A percentile compares a stretch with the other conserved stretches of the same genome.
These are phyloP conservation scores for Chaenogobius annularis DNA, from an alignment of 2,113 vertebrate genomes.

Conservation along the genomic window DNA sequence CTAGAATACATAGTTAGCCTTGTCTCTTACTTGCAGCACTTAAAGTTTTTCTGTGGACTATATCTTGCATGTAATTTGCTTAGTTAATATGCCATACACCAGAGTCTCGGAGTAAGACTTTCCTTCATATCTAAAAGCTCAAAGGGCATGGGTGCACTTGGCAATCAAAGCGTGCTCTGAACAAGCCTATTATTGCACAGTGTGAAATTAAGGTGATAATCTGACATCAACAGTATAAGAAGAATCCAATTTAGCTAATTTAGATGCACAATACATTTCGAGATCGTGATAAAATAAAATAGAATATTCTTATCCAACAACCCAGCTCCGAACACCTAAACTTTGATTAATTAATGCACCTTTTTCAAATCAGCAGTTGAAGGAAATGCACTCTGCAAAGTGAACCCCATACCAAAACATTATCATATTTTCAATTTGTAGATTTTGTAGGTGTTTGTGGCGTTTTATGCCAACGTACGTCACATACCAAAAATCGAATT, in stretches of 20 bases:
- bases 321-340: background rate
- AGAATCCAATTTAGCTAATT: constrained; percentile 5
- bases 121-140: constrained; percentile 1
- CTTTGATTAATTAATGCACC: background rate
- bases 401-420: background rate
- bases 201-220: constrained; percentile 26
- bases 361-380: background rate
- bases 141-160: constrained; percentile 9
- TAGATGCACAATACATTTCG: background rate
- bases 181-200: constrained; percentile 12
- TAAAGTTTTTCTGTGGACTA: constrained; percentile 19
- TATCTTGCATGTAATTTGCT: constrained; percentile 29
- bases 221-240: constrained; percentile 28
- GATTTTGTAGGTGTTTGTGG: too few relatives aligned
- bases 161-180: constrained; percentile 19
- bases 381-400: background rate
- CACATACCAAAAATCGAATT: too few relatives aligned
- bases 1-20: constrained; percentile 14
- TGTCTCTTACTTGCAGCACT: constrained; percentile 15
- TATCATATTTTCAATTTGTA: too few relatives aligned
- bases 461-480: too few relatives aligned
- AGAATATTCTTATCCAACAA: background rate
- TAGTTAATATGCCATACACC: constrained; percentile 17
- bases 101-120: constrained; percentile 6
- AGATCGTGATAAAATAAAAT: background rate